phyloP scores from a whole-genome alignment of 2,888 invertebrate species.

The Heteropelma amictum region DNA sequence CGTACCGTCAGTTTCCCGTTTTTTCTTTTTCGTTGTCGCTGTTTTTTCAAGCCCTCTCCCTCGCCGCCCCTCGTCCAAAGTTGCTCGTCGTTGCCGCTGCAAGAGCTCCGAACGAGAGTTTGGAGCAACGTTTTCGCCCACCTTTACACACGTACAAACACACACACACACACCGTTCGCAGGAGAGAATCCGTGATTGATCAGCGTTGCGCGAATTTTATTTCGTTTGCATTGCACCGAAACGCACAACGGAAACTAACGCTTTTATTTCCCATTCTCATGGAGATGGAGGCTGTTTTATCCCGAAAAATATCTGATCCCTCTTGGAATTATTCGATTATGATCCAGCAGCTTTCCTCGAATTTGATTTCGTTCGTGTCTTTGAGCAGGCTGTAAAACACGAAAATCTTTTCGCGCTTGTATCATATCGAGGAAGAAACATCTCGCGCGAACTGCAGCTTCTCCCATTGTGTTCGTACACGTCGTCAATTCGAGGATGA shows the following conservation, averaged over 20 bases:
- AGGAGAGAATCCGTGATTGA: conserved; percentile 21
- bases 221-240: conserved; percentile 21
- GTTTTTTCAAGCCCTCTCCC: conserved; percentile 1
- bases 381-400: background rate
- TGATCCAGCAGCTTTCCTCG: background rate
- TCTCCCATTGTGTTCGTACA: conserved; percentile 39
- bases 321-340: too few relatives aligned
- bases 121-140: too few relatives aligned
- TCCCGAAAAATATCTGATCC: too few relatives aligned
- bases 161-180: background rate
- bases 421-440: conserved; percentile 14
- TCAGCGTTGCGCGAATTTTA: conserved; percentile 29
- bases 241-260: conserved; percentile 4
- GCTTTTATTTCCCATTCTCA: conserved; percentile 28
- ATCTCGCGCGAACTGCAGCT: conserved; percentile 20
- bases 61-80: conserved; percentile 34
- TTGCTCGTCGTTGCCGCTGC: conserved; percentile 33
- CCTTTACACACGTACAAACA: conserved; percentile 19
- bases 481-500: conserved; percentile 56
- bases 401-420: conserved; percentile 28
- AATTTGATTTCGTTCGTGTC: background rate
- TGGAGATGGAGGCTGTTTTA: too few relatives aligned
- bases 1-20: conserved; percentile 6
- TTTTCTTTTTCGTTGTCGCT: background rate
- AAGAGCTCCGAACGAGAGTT: conserved; percentile 50